These are phyloP conservation scores for Aegypius monachus DNA, from an alignment of 2,113 vertebrate species.

Conservation along the genomic window DNA sequence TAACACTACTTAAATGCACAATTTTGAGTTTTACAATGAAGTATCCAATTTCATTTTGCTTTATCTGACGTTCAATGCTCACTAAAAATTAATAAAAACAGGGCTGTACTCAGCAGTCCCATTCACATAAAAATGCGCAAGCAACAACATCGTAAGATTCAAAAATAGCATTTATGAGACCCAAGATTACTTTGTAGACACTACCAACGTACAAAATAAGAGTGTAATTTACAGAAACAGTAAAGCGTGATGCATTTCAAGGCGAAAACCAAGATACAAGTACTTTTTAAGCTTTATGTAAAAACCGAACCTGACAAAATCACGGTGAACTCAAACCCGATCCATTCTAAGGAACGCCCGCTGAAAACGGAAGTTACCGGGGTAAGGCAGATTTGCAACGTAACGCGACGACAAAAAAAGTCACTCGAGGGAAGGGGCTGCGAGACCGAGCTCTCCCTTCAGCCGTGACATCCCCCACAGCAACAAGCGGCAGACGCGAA, in stretches of 20 bases:
- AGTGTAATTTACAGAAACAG: fast-evolving
- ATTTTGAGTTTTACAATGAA: background rate
- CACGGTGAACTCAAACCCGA: fast-evolving
- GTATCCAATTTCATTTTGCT: too few relatives aligned
- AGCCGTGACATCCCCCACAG: fast-evolving
- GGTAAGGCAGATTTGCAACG: fast-evolving
- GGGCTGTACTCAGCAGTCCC: background rate
- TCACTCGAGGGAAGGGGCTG: fast-evolving
- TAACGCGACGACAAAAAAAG: fast-evolving
- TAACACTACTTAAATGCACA: fast-evolving
- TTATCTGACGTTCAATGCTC: too few relatives aligned
- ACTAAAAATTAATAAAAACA: background rate
- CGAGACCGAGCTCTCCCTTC: fast-evolving
- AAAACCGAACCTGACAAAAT: background rate
- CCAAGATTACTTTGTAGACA: fast-evolving
- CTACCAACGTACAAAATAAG: fast-evolving
- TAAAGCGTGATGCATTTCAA: fast-evolving
- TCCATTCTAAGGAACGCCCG: fast-evolving
- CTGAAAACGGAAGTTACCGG: fast-evolving
- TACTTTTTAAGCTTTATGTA: fast-evolving
- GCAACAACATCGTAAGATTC: fast-evolving
- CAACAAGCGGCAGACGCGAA: too few relatives aligned
- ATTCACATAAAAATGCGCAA: background rate
- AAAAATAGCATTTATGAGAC: fast-evolving
- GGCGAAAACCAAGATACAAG: background rate